phyloP scores from a whole-genome alignment of 2,888 invertebrate genomes.

The Lithophane semibrunnea region DNA sequence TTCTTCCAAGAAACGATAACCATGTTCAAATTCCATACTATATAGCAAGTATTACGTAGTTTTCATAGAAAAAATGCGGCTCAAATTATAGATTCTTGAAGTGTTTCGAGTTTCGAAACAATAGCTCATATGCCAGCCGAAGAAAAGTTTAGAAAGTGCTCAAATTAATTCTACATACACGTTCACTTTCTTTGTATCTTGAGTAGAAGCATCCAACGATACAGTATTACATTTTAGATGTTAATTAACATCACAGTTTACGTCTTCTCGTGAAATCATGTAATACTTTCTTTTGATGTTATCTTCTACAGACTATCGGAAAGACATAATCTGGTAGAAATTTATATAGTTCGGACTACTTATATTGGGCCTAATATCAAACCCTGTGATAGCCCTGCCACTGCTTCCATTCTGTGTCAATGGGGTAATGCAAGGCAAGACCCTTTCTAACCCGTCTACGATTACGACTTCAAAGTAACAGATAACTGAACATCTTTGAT shows the following conservation, averaged over 20 bases:
- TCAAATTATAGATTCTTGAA: conserved; percentile 41
- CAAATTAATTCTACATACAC: conserved; percentile 63
- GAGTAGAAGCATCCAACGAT: conserved; percentile 32
- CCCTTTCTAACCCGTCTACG: neutral
- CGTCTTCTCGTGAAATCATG: conserved; percentile 33
- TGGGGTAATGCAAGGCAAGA: neutral
- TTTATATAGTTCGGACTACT: neutral
- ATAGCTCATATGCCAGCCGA: conserved; percentile 54
- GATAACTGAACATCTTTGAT: neutral
- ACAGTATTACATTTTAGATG: conserved; percentile 47
- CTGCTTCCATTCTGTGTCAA: neutral
- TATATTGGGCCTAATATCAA: neutral
- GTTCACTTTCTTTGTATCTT: conserved; percentile 64
- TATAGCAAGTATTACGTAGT: neutral
- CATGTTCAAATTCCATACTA: conserved; percentile 8
- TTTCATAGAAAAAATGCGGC: conserved; percentile 27
- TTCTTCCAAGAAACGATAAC: neutral
- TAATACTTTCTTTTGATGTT: conserved; percentile 38
- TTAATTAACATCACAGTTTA: conserved; percentile 49
- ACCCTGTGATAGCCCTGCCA: neutral
- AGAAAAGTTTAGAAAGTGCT: conserved; percentile 65
- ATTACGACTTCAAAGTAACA: neutral
- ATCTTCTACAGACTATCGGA: conserved; percentile 6
- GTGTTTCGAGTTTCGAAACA: conserved; percentile 52
- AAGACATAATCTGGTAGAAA: conserved; percentile 21